Evolutionary conservation across 92 coral and sea anemone genomes (phyloP).

Genomic region (Phenganax stokvisi): DNA sequence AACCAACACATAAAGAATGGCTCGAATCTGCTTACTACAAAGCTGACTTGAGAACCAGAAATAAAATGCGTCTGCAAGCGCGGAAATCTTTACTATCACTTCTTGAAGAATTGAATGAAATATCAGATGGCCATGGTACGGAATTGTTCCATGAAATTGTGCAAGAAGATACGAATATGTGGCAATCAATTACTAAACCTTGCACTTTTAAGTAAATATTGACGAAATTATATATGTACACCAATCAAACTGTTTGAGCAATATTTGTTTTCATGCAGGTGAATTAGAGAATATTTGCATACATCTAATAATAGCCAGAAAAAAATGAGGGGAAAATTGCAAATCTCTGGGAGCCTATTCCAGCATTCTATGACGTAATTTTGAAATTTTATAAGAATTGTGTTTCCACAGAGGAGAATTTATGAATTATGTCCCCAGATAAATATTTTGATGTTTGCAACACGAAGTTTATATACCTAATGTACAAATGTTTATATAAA

Average conservation of each 20-base stretch:
- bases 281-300: too few relatives aligned
- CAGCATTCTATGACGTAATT: too few relatives aligned
- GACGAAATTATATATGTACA: background rate
- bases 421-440: too few relatives aligned
- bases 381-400: too few relatives aligned
- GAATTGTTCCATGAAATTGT: conserved; percentile 34
- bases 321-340: too few relatives aligned
- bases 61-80: conserved; percentile 29
- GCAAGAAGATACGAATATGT: conserved; percentile 37
- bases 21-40: conserved; percentile 23
- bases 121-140: conserved; percentile 35
- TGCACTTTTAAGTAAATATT: background rate
- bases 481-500: too few relatives aligned
- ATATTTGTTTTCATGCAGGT: too few relatives aligned
- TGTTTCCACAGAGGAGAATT: too few relatives aligned
- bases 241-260: background rate
- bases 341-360: too few relatives aligned
- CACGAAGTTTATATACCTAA: too few relatives aligned
- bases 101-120: conserved; percentile 35
- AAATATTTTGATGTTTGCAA: too few relatives aligned
- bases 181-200: conserved; percentile 26
- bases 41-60: conserved; percentile 33
- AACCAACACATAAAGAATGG: conserved; percentile 12
- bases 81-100: conserved; percentile 22
- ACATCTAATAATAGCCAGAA: too few relatives aligned